Conservation (phyloP, 2,113 vertebrate species). For the Thunnus maccoyii region DNA sequence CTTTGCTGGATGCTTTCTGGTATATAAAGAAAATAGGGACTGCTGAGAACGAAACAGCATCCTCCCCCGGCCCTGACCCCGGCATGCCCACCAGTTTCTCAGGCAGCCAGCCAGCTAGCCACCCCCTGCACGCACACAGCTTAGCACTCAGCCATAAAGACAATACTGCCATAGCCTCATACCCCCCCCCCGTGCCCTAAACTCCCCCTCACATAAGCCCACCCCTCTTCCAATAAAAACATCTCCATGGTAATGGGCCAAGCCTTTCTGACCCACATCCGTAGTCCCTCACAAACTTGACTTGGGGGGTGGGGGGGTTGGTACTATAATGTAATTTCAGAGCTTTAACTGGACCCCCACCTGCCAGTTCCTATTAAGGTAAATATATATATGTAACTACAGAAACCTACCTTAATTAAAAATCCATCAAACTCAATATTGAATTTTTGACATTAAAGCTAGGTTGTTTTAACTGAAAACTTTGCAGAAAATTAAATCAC, state of each 20-base stretch:
- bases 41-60: conserved; percentile 24
- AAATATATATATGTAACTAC: conserved; percentile 7
- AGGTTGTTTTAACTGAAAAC: conserved; percentile 39
- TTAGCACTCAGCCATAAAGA: conserved; percentile 78
- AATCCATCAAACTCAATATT: conserved; percentile 38
- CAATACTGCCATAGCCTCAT: conserved; percentile 67
- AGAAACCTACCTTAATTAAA: conserved; percentile 60
- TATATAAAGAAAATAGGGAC: conserved; percentile 19
- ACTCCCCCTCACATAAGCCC: conserved; percentile 53
- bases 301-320: conserved; percentile 30
- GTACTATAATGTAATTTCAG: conserved; percentile 62
- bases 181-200: conserved; percentile 3
- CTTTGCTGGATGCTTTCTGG: conserved; percentile 25
- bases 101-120: conserved; percentile 42
- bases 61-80: conserved; percentile 60
- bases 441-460: conserved; percentile 34
- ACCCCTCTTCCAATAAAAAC: conserved; percentile 76
- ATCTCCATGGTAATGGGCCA: conserved; percentile 83
- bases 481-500: conserved; percentile 43
- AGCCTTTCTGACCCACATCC: conserved; percentile 81
- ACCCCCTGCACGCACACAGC: conserved; percentile 62
- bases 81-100: conserved; percentile 64
- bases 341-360: conserved; percentile 49
- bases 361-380: conserved; percentile 36
- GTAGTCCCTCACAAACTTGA: conserved; percentile 42